Evolutionary conservation across 1,140 invertebrate genomes (phyloP).

Genomic region (Aethina tumida): DNA sequence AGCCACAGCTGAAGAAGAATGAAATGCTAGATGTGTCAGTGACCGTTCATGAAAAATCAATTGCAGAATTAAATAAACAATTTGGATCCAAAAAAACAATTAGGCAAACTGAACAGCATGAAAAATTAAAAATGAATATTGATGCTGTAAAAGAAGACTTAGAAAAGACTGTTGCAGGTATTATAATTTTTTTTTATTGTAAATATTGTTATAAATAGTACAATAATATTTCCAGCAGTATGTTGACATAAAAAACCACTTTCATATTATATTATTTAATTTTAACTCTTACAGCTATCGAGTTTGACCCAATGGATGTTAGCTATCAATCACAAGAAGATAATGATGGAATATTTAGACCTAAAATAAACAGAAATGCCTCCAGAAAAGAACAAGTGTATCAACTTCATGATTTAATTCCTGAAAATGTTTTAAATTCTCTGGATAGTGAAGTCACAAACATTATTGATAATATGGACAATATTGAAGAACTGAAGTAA

Average conservation of each 20-base stretch:
- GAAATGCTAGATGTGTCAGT: background rate
- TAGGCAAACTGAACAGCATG: conserved; percentile 38
- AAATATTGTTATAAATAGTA: conserved; percentile 2
- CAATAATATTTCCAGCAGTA: too few relatives aligned
- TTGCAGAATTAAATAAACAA: conserved; percentile 36
- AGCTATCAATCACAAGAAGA: conserved; percentile 12
- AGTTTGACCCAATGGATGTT: conserved; percentile 6
- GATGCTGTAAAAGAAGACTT: conserved; percentile 38
- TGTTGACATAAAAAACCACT: too few relatives aligned
- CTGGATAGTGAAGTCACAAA: conserved; percentile 28
- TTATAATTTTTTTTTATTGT: conserved; percentile 12
- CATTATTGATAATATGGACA: conserved; percentile 22
- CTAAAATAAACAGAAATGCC: conserved; percentile 40
- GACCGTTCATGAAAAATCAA: conserved; percentile 5
- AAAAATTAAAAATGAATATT: conserved; percentile 39
- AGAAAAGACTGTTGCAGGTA: conserved; percentile 39
- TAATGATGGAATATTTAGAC: conserved; percentile 26
- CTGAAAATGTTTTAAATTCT: conserved; percentile 32
- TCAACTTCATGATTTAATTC: conserved; percentile 38
- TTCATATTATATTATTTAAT: conserved; percentile 11
- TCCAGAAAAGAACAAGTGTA: conserved; percentile 36
- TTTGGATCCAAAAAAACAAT: conserved; percentile 44
- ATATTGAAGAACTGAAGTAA: conserved; percentile 24
- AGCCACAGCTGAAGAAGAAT: conserved; percentile 13
- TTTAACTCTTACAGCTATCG: conserved; percentile 20